Base-by-base conservation (phyloP, 1,140 invertebrate species). In the Homarus americanus region DNA sequence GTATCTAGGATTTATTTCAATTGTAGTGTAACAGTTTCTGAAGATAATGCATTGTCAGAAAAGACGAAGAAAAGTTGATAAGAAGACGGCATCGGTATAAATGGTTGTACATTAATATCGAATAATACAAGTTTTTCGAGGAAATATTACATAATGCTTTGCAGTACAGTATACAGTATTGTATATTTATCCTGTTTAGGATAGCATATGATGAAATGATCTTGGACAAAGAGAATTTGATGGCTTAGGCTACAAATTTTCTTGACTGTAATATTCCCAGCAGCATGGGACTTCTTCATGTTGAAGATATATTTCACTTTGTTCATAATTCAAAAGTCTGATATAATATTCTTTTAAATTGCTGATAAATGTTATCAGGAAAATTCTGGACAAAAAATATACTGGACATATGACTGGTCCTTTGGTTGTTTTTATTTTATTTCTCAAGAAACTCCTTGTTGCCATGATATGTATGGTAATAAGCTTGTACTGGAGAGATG, bases 1-100 rank as follows among this genome's bases (percentile, higher is more conserved):
- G 75, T 89, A 73, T 82, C 28, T 89, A 89, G 86, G 86, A 88
- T 88, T 38, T 88, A 88, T 80, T 88, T 80, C 49, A 88, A 69
- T 80, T 88, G 86, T 88, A 63, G 63, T 36, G n/a, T 72, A 53
- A 79, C 76, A 32, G 38, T 53, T 80, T 72, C 76, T 41, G 63
- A 82, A n/a, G 15, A 63, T 49, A 82, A 53, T 53, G 53, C n/a
- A 80, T 24, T 53, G 41, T 28, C 34, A 32, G 78, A 82, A n/a
- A 32, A 63, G 32, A 63, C 40, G 75, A 82, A 82, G 17, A 36
- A 36, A 49, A 53, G 20, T 40, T 80, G 28, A 53, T 32, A 53
- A 80, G 7, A 53, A 80, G 38, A 28, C 44, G 41, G 40, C 17
- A 49, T 9, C 12, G n/a, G 32, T 32, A 34, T 32, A 53, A 7